phyloP scores from a whole-genome alignment of 2,797 vertebrate species.

The Valencia hispanica region DNA sequence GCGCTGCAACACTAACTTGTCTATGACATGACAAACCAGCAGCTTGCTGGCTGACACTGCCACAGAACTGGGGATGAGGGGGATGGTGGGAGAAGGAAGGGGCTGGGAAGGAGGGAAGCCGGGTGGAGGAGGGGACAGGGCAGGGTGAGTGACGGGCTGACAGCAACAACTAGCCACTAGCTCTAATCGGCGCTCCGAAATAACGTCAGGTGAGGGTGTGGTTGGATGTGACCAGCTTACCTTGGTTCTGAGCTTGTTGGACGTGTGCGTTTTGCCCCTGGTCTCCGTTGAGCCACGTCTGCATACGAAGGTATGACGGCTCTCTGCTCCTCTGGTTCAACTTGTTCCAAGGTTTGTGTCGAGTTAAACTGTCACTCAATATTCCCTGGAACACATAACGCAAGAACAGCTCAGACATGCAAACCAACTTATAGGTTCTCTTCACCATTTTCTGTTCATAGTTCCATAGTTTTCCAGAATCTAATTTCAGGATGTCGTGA shows the following conservation, averaged over 20 bases:
- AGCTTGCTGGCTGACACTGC: constrained; percentile 83
- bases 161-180: constrained; percentile 71
- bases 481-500: background rate
- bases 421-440: constrained; percentile 1
- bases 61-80: constrained; percentile 73
- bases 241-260: constrained; percentile 75
- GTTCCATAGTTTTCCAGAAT: background rate
- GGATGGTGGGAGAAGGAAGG: constrained; percentile 44
- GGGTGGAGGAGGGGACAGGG: constrained; percentile 19
- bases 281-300: constrained; percentile 96
- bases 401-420: constrained; percentile 41
- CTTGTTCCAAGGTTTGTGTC: constrained; percentile 95
- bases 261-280: constrained; percentile 87
- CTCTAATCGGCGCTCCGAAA: constrained; percentile 67
- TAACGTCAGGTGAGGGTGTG: constrained; percentile 32
- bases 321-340: constrained; percentile 94
- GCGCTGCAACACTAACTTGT: constrained; percentile 81
- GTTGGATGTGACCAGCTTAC: constrained; percentile 54
- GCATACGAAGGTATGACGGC: constrained; percentile 94
- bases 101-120: constrained; percentile 13
- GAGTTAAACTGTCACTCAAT: constrained; percentile 91
- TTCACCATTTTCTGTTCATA: background rate
- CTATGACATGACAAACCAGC: constrained; percentile 83
- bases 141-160: constrained; percentile 72
- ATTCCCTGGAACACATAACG: constrained; percentile 85